These are phyloP conservation scores for Drosophila paranaensis DNA, from an alignment of 2,888 invertebrate species.

Conservation along the genomic window DNA sequence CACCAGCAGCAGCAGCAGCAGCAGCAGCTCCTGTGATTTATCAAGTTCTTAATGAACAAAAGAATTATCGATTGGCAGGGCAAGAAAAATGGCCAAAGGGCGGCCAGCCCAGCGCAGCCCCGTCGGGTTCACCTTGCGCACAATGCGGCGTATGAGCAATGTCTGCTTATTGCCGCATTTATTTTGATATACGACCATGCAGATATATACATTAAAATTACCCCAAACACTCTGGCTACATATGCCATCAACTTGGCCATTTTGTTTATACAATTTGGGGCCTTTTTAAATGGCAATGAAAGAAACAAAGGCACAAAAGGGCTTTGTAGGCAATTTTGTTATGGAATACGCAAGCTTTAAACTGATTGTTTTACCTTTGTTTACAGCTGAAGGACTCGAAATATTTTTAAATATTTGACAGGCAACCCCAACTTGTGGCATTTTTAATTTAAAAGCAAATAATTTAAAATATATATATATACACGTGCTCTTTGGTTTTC, in stretches of 20 bases:
- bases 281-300: conserved; percentile 38
- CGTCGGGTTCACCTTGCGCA: conserved; percentile 31
- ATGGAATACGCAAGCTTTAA: not conserved
- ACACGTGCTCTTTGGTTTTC: not conserved
- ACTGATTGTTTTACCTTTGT: not conserved
- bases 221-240: conserved; percentile 2
- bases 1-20: not conserved
- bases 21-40: conserved; percentile 58
- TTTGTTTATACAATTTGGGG: conserved; percentile 58
- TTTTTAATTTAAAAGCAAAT: conserved; percentile 1
- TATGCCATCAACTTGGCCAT: conserved; percentile 57
- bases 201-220: conserved; percentile 60
- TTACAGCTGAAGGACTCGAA: not conserved
- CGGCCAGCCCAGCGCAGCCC: not conserved
- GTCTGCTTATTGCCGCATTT: conserved; percentile 54
- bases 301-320: conserved; percentile 10
- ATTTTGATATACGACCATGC: conserved; percentile 68
- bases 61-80: conserved; percentile 75
- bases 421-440: not conserved
- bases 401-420: not conserved
- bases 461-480: not conserved
- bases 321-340: not conserved
- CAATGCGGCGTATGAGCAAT: conserved; percentile 72
- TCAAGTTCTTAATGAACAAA: conserved; percentile 79
- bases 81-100: conserved; percentile 65